Evolutionary conservation across 1,140 invertebrate genomes (phyloP), one percentile per base, ranked within the genome.

Genomic region (Brachionus asplanchnoidis): DNA sequence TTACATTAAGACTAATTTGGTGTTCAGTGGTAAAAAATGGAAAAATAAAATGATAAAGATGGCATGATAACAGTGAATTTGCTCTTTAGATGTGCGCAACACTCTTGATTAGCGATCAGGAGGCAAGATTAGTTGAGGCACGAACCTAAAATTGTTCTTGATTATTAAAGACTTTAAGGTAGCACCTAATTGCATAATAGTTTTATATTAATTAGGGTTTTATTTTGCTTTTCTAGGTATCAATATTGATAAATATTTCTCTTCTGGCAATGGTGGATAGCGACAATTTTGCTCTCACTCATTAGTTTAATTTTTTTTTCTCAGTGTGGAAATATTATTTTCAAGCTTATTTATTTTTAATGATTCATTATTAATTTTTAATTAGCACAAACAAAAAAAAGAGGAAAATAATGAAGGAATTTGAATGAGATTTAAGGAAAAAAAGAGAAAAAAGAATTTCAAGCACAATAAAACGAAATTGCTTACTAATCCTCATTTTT

Each of bases 331-430:
- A 68, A 32, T 68, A 68, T 68, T 68, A 68, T 68, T 68, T 68
- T 32, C 66, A 68, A 68, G 66, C 66, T 68, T 68, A 68, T 68
- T 68, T 68, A 68, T 68, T 68, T 68, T 68, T 68, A 68, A 68
- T 68, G 66, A 68, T 32, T 68, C 66, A 68, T 68, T 68, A 68
- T 68, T 68, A 68, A 68, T 68, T 68, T 68, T 68, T 68, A 68
- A 68, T 68, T 68, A 68, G 66, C 66, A 68, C 66, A 68, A 68
- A 68, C 26, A 32, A 40, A 68, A 68, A 68, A 68, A 32, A 32
- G 26, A 68, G 32, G 26, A 40, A 68, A 68, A 68, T 32, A 32
- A 68, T 14, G 66, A 32, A 68, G 66, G 32, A 68, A 68, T 60
- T 60, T 60, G 53, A 60, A 60, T 60, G 23, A 60, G 53, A 60